Conservation (phyloP, 2,113 vertebrate genomes). For the Gymnorhina tibicen region DNA sequence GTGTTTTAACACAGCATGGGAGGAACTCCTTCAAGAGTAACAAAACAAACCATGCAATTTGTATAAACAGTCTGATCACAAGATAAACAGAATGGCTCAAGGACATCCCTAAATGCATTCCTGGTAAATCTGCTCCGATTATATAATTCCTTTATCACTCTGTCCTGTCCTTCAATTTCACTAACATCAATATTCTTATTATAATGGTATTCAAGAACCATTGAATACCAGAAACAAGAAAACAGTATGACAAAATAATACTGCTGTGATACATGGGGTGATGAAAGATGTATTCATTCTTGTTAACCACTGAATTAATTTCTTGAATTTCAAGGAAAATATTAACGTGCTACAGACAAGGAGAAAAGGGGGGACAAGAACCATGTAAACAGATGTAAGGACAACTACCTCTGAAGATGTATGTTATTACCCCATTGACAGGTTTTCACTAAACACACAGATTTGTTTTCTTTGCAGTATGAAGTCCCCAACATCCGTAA, state of each 20-base stretch:
- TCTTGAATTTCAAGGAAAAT: background rate
- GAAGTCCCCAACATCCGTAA: background rate
- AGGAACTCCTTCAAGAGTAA: background rate
- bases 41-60: background rate
- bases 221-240: background rate
- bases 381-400: background rate
- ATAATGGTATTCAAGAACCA: background rate
- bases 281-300: background rate
- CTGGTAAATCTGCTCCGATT: background rate
- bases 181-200: background rate
- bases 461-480: background rate
- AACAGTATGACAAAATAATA: background rate
- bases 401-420: background rate
- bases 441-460: background rate
- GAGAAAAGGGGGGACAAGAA: background rate
- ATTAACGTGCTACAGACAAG: background rate
- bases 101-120: background rate
- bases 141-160: background rate
- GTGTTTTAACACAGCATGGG: fast-evolving
- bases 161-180: background rate
- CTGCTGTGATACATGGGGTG: background rate
- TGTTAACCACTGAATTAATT: background rate
- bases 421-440: background rate
- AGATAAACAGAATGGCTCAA: background rate
- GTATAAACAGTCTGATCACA: background rate